Conservation (phyloP, 1,140 invertebrate species). For the Mesaphorura yosii region DNA sequence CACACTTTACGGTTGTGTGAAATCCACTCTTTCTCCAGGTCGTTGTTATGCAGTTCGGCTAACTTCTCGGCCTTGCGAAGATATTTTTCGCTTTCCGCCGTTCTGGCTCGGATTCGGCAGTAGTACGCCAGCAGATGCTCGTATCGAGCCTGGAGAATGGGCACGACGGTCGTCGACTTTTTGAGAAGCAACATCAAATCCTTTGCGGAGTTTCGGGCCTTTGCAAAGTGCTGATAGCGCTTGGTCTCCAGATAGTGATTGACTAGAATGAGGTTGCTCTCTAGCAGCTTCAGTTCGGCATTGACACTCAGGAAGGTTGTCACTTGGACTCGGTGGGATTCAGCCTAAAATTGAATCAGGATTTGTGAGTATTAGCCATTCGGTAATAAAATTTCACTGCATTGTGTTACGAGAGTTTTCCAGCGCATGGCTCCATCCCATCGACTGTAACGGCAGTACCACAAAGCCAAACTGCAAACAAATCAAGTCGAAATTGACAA, state of each 20-base stretch:
- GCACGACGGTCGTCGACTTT: neutral
- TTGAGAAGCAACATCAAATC: conserved; percentile 7
- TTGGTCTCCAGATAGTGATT: conserved; percentile 24
- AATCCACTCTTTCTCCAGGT: conserved; percentile 24
- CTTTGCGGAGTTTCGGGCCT: conserved; percentile 9
- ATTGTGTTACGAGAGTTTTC: conserved; percentile 5
- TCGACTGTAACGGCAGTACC: conserved; percentile 8
- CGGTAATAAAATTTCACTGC: neutral
- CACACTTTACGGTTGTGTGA: conserved; percentile 22
- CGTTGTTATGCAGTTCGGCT: conserved; percentile 14
- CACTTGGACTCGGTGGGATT: conserved; percentile 8
- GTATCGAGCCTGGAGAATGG: conserved; percentile 7
- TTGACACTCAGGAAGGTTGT: conserved; percentile 10
- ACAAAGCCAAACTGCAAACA: conserved; percentile 19
- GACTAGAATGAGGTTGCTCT: conserved; percentile 21
- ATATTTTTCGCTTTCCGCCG: conserved; percentile 10
- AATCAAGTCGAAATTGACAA: too few species aligned
- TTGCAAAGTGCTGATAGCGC: conserved; percentile 21
- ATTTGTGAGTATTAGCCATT: neutral
- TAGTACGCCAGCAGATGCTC: conserved; percentile 25
- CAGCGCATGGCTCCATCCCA: conserved; percentile 13
- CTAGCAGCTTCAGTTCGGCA: conserved; percentile 20
- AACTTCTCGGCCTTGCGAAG: conserved; percentile 16
- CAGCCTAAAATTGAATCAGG: conserved; percentile 6
- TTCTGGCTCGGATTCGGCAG: conserved; percentile 12